These are phyloP conservation scores for Acrocephalus scirpaceus DNA, from an alignment of 2,797 vertebrate species.

Conservation along the genomic window DNA sequence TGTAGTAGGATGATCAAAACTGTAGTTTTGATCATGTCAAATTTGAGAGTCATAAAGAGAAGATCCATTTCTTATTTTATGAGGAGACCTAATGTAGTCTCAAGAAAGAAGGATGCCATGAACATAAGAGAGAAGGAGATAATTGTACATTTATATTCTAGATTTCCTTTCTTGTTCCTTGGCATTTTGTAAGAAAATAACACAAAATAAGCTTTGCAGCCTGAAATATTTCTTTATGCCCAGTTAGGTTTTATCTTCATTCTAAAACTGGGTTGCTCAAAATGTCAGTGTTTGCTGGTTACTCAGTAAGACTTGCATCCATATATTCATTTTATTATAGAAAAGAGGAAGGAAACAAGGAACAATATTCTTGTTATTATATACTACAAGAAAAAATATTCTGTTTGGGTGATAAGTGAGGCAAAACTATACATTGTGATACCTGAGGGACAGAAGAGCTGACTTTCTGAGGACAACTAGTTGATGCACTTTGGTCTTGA, in stretches of 20 bases:
- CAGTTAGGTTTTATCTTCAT: not conserved
- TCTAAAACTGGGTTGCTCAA: not conserved
- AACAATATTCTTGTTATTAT: not conserved
- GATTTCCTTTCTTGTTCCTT: not conserved
- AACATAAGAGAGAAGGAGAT: not conserved
- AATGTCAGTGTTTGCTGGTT: not conserved
- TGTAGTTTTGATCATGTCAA: not conserved
- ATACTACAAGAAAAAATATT: not conserved
- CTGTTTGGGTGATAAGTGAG: not conserved
- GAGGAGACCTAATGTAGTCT: not conserved
- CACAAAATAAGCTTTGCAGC: not conserved
- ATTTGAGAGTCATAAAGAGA: not conserved
- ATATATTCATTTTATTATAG: not conserved
- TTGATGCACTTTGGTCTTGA: not conserved
- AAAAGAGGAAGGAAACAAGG: not conserved
- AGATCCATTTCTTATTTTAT: not conserved
- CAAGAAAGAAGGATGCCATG: not conserved
- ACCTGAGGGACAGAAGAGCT: not conserved
- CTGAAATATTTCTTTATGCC: not conserved
- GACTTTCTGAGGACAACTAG: not conserved
- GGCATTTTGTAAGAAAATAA: not conserved
- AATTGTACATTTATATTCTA: not conserved
- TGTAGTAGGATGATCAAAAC: too few species aligned
- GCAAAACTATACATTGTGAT: not conserved
- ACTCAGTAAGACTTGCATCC: not conserved